phyloP scores from a whole-genome alignment of 2,797 vertebrate species.

The Rhinophrynus dorsalis region DNA sequence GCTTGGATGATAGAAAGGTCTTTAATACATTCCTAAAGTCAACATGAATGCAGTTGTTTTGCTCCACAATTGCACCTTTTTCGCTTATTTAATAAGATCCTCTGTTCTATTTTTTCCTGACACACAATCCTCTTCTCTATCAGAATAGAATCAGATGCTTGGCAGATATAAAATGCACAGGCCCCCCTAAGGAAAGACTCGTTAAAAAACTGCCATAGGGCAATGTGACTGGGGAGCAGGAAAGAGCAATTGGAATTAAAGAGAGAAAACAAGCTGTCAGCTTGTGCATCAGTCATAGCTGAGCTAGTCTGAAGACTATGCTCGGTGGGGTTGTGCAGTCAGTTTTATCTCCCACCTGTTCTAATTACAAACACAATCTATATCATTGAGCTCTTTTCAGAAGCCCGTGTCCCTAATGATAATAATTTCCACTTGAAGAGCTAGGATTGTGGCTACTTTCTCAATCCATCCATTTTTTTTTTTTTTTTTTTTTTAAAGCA shows the following conservation, averaged over 20 bases:
- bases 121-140: not conserved
- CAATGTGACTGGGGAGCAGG: conserved; percentile 4
- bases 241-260: conserved; percentile 7
- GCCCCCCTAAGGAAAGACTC: conserved; percentile 27
- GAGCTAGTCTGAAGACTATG: not conserved
- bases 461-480: not conserved
- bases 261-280: conserved; percentile 24
- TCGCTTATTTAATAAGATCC: no score
- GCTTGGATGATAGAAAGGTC: no score
- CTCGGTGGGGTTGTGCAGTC: not conserved
- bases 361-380: conserved; percentile 1
- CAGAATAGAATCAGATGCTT: conserved; percentile 3
- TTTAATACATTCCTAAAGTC: no score
- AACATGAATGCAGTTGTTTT: no score
- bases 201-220: conserved; percentile 42
- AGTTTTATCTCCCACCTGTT: not conserved
- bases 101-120: not conserved
- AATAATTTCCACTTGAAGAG: not conserved
- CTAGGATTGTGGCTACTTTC: not conserved
- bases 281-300: not conserved
- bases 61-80: no score
- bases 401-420: not conserved
- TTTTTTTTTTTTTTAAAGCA: no score
- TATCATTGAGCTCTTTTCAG: not conserved
- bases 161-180: conserved; percentile 18